Evolutionary conservation across 2,888 invertebrate genomes (phyloP).

Genomic region (Acheta domesticus): DNA sequence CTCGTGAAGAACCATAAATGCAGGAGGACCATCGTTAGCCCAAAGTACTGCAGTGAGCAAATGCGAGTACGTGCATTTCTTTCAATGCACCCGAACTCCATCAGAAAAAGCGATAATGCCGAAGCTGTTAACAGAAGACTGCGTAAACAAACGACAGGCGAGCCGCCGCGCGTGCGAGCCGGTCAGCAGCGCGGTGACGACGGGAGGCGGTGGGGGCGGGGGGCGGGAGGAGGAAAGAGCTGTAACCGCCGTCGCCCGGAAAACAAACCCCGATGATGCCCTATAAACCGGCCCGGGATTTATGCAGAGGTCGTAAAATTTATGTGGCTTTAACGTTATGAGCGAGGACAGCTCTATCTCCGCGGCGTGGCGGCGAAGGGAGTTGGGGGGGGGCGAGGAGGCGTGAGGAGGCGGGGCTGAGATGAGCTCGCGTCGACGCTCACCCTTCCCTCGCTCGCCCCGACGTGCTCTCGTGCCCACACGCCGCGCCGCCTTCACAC

Average conservation of each 20-base stretch:
- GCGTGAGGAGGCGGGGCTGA: neutral
- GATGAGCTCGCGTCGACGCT: neutral
- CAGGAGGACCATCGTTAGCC: too few relatives aligned
- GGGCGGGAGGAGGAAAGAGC: neutral
- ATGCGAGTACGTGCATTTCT: too few relatives aligned
- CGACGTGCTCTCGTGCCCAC: neutral
- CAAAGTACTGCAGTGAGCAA: too few relatives aligned
- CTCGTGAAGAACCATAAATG: too few relatives aligned
- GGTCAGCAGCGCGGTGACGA: too few relatives aligned
- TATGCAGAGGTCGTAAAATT: constrained; percentile 46
- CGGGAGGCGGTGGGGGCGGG: too few relatives aligned
- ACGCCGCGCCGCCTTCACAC: neutral
- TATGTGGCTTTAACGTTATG: constrained; percentile 40
- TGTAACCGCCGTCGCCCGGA: neutral
- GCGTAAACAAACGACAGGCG: too few relatives aligned
- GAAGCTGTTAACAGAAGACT: too few relatives aligned
- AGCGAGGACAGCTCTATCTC: constrained; percentile 12
- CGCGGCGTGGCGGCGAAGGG: neutral
- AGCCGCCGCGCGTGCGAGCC: too few relatives aligned
- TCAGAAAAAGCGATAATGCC: too few relatives aligned
- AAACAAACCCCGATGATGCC: constrained; percentile 8
- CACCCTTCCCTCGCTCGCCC: neutral
- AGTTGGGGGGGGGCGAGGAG: neutral
- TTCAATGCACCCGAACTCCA: too few relatives aligned
- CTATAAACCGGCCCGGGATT: constrained; percentile 37